Base-by-base conservation (phyloP, 30 jellyfish, hydroid and myxozoan species). In the Phacellophora camtschatica region DNA sequence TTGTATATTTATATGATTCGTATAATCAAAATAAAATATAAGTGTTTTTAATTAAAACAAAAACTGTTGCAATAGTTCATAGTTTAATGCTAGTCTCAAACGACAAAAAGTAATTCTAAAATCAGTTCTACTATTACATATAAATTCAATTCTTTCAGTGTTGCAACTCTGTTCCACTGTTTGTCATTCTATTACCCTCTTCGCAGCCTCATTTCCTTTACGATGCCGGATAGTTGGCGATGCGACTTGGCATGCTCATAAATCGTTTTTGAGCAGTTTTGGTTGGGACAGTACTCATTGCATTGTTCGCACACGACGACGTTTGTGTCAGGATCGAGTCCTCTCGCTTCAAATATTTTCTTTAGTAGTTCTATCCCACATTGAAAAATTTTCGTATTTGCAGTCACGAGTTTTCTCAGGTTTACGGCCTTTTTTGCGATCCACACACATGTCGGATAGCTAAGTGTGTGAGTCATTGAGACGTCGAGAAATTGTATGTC, bases 391-490 rank as follows among this genome's bases (percentile, higher is more conserved):
- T 77, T 18, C 36, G 92, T 81, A 35, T 81, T 51, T n/a, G 54
- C 34, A 9, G 59, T 84, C 34, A n/a, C 57, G 53, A 81, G 29
- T 28, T 19, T 63, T 25, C 24, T 36, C 28, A 81, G 51, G 15
- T 43, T 53, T 35, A 24, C 20, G 12, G 39, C 46, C 24, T n/a
- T 16, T 15, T 66, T 65, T 33, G 73, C 12, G 32, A 81, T 64
- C 57, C 43, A 34, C 19, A 24, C 50, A 71, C 92, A 81, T 4
- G 92, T 63, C n/a, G 84, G 67, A 28, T 81, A 64, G 24, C 66
- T 31, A 76, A 81, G 45, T 32, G 84, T 81, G 4, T 56, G 46
- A 39, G 92, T 81, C 7, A 30, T 28, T 11, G 92, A 81, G 32
- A 66, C 92, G 35, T 81, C 84, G 5, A 81, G 84, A 25, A 43